Conservation (phyloP, 2,113 vertebrate genomes). For the Eudyptes chrysolophus region DNA sequence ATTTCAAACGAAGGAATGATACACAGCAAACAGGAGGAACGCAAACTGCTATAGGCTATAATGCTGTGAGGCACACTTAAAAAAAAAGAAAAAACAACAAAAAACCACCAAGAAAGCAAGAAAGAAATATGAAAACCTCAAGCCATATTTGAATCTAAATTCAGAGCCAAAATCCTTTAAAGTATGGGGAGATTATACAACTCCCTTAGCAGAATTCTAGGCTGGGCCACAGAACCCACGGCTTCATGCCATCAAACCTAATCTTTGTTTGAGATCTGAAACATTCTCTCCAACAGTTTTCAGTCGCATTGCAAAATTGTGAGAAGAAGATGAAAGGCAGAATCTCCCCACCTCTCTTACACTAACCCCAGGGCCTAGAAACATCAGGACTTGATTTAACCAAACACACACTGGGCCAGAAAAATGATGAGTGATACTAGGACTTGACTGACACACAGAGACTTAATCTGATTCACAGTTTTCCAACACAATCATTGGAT, state of each 20-base stretch:
- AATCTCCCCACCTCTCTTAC: not conserved
- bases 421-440: not conserved
- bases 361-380: constrained; percentile 17
- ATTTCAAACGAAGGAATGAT: not conserved
- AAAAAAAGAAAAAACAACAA: not conserved
- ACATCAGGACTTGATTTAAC: constrained; percentile 56
- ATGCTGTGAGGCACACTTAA: not conserved
- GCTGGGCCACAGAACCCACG: constrained; percentile 5
- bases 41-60: not conserved
- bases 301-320: constrained; percentile 31
- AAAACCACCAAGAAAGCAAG: not conserved
- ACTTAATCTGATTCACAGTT: not conserved
- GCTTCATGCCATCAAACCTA: constrained; percentile 19
- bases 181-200: not conserved
- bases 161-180: not conserved
- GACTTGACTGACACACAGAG: not conserved
- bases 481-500: not conserved
- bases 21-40: not conserved
- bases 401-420: constrained; percentile 14
- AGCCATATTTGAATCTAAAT: not conserved
- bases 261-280: constrained; percentile 39
- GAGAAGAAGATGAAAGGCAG: constrained; percentile 45
- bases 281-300: constrained; percentile 37
- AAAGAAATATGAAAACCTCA: not conserved
- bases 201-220: constrained; percentile 14